Base-by-base conservation (phyloP, 2,888 invertebrate species). In the Patella ulyssiponensis region DNA sequence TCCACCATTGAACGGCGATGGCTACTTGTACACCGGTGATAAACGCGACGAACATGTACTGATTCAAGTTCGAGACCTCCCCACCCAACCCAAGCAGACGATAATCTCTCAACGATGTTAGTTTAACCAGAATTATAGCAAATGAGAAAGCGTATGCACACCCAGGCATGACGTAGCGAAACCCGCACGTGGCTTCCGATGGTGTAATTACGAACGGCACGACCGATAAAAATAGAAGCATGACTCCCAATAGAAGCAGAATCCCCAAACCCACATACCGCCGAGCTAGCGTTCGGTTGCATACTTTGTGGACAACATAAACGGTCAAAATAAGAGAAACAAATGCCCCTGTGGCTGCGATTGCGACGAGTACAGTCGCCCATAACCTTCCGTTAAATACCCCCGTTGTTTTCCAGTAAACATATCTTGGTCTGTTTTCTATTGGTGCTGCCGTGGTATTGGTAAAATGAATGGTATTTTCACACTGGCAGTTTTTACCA, bases 111-210 rank as follows among this genome's bases (percentile, higher is more conserved):
- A 98, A 94, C 91, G 97, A 97, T 82, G 97, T 96, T 92, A 97
- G 96, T 93, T 98, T 98, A 83, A 97, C 97, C 86, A 98, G 94
- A 72, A 98, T 93, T 0, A 97, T 95, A 64, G 96, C 96, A 92
- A 97, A 97, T 78, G 97, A 96, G 75, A 97, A 93, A 74, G 96
- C 95, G 85, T 93, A 93, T 85, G 92, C 88, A 56, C 92, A 79
- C 3, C 92, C 92, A 69, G 92, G 90, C 3, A 91, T 87, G 77
- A 92, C 89, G 70, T 91, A 88, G n/a, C 92, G 85, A 69, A 92
- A 87, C 20, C 90, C 91, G 81, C 93, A 93, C 0, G 91, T 90
- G 1, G 86, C 83, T 53, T 87, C 87, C 4, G 90, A 90, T 0
- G 92, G 92, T 11, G 89, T 87, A 75, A 92, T 88, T 14, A 92